Conservation (phyloP, 64 coral and sea anemone genomes). For the Dendrophyllia cribrosa region DNA sequence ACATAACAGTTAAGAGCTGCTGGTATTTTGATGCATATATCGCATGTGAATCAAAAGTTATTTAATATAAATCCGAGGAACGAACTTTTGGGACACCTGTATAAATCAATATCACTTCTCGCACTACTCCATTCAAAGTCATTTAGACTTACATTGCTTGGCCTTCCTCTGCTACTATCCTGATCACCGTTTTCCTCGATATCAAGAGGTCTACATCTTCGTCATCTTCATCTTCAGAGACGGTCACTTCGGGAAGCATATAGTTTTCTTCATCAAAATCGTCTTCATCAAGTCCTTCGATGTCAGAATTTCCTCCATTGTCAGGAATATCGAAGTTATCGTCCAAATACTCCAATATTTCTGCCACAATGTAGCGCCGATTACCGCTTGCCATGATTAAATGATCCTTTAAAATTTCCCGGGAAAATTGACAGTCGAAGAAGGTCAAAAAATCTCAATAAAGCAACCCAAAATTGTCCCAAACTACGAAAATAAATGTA, state of each 20-base stretch:
- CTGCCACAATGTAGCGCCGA: background rate
- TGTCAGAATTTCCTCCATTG: slow-evolving; percentile 39
- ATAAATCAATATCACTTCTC: background rate
- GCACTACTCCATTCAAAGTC: slow-evolving; percentile 8
- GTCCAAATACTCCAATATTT: slow-evolving; percentile 34
- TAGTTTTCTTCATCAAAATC: slow-evolving; percentile 8
- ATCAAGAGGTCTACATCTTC: slow-evolving; percentile 13
- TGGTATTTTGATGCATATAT: no score
- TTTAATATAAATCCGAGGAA: no score
- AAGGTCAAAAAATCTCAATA: slow-evolving; percentile 1
- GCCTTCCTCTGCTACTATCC: background rate
- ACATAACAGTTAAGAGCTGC: no score
- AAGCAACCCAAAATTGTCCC: background rate
- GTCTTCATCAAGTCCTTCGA: background rate
- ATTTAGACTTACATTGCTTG: slow-evolving; percentile 4
- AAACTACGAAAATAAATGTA: background rate
- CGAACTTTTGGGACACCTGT: no score
- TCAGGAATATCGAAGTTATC: slow-evolving; percentile 36
- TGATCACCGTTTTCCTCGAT: slow-evolving; percentile 27
- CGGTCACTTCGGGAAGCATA: background rate
- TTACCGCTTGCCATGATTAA: background rate
- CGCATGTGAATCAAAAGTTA: no score
- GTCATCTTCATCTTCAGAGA: slow-evolving; percentile 4
- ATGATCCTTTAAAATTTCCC: slow-evolving; percentile 17
- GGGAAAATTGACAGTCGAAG: background rate